phyloP scores from a whole-genome alignment of 2,797 vertebrate species.

The Notolepis coatsorum region DNA sequence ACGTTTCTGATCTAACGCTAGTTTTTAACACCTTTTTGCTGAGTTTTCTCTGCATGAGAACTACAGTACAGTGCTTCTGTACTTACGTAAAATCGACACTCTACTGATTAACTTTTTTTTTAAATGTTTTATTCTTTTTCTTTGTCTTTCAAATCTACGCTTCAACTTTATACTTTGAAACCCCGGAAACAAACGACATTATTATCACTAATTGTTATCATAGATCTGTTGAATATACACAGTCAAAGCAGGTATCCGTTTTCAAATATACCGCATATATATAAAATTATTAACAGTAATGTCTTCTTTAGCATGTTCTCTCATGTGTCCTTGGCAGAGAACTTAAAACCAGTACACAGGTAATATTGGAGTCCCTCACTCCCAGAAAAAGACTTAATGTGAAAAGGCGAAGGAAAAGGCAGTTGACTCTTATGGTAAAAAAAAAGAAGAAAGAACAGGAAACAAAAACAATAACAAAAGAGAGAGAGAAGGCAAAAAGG shows the following conservation, averaged over 20 bases:
- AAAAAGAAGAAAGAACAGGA: no score
- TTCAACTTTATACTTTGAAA: slow-evolving; percentile 20
- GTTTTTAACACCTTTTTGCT: slow-evolving; percentile 39
- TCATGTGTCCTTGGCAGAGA: slow-evolving; percentile 73
- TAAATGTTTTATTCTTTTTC: slow-evolving; percentile 48
- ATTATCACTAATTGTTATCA: slow-evolving; percentile 41
- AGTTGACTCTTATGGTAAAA: slow-evolving; percentile 70
- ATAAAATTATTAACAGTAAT: slow-evolving; percentile 41
- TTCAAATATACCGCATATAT: slow-evolving; percentile 44
- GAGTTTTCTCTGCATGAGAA: slow-evolving; percentile 39
- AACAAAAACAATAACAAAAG: slow-evolving; percentile 36
- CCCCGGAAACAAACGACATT: not conserved
- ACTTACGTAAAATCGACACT: slow-evolving; percentile 42
- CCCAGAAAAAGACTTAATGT: slow-evolving; percentile 55
- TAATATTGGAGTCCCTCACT: slow-evolving; percentile 47
- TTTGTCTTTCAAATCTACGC: slow-evolving; percentile 21
- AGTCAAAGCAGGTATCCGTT: slow-evolving; percentile 60
- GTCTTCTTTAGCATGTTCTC: slow-evolving; percentile 48
- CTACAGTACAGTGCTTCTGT: slow-evolving; percentile 46
- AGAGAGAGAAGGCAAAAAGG: slow-evolving; percentile 75
- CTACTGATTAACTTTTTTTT: slow-evolving; percentile 20
- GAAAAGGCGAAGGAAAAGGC: slow-evolving; percentile 80
- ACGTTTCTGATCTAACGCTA: slow-evolving; percentile 1
- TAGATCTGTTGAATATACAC: slow-evolving; percentile 54
- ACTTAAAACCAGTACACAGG: slow-evolving; percentile 55